Evolutionary conservation across 2,797 vertebrate genomes (phyloP).

Genomic region (Silurus aristotelis): DNA sequence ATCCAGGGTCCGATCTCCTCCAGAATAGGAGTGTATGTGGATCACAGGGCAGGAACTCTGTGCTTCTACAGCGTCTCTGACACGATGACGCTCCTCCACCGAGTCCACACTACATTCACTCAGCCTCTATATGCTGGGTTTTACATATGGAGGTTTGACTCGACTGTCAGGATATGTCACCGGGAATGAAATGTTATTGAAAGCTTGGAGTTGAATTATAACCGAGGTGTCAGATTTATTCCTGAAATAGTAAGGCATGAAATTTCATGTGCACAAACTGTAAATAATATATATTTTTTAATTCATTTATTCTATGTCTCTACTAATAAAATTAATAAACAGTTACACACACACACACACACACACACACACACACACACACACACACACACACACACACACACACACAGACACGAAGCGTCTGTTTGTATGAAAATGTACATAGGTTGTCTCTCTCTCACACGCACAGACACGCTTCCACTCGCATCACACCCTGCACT

Average conservation of each 20-base stretch:
- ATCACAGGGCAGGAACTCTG: no score
- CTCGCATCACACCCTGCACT: no score
- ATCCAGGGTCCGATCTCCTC: background rate
- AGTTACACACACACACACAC: no score
- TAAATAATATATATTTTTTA: background rate
- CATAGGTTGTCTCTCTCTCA: no score
- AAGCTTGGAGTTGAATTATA: background rate
- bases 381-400: no score
- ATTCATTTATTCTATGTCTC: background rate
- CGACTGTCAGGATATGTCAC: background rate
- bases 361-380: no score
- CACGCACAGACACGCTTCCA: no score
- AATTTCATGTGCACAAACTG: background rate
- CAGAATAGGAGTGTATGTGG: background rate
- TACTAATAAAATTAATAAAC: no score
- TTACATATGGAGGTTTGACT: background rate
- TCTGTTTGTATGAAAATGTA: no score
- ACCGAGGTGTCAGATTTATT: background rate
- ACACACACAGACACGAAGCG: no score
- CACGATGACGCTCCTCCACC: background rate
- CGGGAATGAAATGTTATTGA: background rate
- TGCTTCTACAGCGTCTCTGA: background rate
- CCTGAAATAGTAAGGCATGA: background rate
- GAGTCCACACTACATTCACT: background rate
- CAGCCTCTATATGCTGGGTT: background rate